Base-by-base conservation (phyloP, 2,797 vertebrate genomes). In the Arctocebus calabarensis region DNA sequence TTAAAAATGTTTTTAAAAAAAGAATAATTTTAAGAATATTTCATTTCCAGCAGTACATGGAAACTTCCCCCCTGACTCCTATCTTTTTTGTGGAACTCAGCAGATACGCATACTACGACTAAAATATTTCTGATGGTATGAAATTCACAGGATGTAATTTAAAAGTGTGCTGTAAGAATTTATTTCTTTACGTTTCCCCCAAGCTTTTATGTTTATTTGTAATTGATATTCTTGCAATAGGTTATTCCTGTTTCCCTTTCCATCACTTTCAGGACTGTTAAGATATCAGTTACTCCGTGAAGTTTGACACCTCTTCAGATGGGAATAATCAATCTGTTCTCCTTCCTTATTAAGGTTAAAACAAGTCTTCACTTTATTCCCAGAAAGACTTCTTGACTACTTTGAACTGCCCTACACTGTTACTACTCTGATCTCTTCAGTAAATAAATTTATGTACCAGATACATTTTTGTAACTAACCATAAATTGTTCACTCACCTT, bases 131-230 rank as follows among this genome's bases (percentile, higher is more conserved):
- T 70, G 79, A 68, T 32, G 52, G 4, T 43, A 45, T 61, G n/a
- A 96, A 68, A 83, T 71, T 75, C 61, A 73, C 9, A 64, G 55
- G 40, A 78, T 48, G 2, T 45, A 71, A 95, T 87, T 83, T 22
- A 81, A 87, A 89, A 87, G 9, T 64, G 84, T 34, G 57, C 48
- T 32, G 7, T 84, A 84, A 91, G 48, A 88, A 93, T 61, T 66
- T 78, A 59, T 87, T 70, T 48, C 11, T 84, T 23, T 85, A 37
- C 77, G 22, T 57, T 74, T 14, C 17, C 9, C 37, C 7, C 19
- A 45, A 59, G 13, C 6, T 45, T 66, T 6, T 57, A 8, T 10
- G 37, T 92, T 88, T 92, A 11, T 77, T 85, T 57, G 37, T 37
- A 91, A 61, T 12, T 68, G 16, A 37, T 45, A 27, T 79, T 91